Percentiles rank a stretch among this genome's conserved stretches.
Evolutionary conservation across 2,113 vertebrate genomes (phyloP).

Genomic region (Fulmarus glacialis): DNA sequence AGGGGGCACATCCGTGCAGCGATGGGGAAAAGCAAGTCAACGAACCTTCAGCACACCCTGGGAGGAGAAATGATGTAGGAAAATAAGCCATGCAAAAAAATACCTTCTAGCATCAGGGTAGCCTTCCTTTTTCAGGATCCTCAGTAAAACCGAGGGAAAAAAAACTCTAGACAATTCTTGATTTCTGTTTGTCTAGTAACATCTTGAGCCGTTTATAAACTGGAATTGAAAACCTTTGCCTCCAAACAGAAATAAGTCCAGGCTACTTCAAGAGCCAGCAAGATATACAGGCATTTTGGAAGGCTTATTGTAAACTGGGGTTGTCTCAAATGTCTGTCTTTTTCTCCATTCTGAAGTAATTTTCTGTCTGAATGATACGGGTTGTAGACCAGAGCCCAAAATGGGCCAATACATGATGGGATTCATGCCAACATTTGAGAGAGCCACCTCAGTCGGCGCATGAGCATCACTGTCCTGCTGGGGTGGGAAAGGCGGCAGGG

Average conservation of each 20-base stretch:
- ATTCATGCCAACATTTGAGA: neutral
- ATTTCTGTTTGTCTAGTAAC: neutral
- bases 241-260: neutral
- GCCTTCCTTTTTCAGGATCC: neutral
- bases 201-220: neutral
- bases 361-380: neutral
- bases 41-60: neutral
- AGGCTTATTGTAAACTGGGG: neutral
- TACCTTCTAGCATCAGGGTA: neutral
- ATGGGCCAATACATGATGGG: neutral
- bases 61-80: neutral
- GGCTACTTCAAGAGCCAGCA: neutral
- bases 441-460: neutral
- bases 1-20: accelerated
- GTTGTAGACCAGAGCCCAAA: neutral
- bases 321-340: neutral
- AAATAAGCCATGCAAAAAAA: neutral
- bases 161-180: neutral
- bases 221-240: neutral
- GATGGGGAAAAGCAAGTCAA: neutral
- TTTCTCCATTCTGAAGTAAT: neutral
- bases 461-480: neutral
- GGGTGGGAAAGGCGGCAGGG: neutral
- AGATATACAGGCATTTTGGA: neutral
- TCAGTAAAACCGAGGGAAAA: neutral